phyloP scores from a whole-genome alignment of 2,113 vertebrate species.

The Chionomys nivalis region DNA sequence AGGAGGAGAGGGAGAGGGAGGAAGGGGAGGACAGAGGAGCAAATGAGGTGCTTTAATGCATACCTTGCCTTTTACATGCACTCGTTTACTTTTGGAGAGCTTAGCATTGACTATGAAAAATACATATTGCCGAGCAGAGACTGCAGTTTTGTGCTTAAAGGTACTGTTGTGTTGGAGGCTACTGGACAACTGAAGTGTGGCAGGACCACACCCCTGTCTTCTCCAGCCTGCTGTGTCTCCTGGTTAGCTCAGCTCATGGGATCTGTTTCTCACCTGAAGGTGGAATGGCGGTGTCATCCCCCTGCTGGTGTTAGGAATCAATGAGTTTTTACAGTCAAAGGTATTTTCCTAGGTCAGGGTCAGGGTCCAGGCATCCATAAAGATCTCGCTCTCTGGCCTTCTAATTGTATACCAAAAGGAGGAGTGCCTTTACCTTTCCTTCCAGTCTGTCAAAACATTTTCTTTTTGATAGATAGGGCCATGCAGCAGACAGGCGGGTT shows the following conservation, averaged over 20 bases:
- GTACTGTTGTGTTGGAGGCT: not conserved
- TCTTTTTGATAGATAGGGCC: not conserved
- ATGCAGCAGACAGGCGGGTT: not conserved
- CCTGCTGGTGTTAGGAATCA: not conserved
- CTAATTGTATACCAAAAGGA: not conserved
- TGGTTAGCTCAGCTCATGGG: not conserved
- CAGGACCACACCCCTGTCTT: not conserved
- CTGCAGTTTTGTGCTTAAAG: not conserved
- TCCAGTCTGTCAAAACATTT: not conserved
- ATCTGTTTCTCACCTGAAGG: not conserved
- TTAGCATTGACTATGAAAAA: not conserved
- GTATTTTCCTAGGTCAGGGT: not conserved
- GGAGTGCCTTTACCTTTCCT: not conserved
- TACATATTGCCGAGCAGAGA: not conserved
- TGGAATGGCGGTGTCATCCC: not conserved
- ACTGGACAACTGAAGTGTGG: too few species aligned
- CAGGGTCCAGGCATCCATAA: not conserved
- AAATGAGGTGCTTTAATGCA: not conserved
- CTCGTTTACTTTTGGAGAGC: not conserved
- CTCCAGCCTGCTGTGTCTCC: not conserved
- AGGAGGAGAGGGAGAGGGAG: too few species aligned
- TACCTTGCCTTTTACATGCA: not conserved
- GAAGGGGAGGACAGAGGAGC: not conserved
- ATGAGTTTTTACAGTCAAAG: not conserved
- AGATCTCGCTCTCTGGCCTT: not conserved